Percentiles rank a stretch among this genome's conserved stretches.
Evolutionary conservation across 2,797 vertebrate species (phyloP).

Genomic region (Rhincodon typus): DNA sequence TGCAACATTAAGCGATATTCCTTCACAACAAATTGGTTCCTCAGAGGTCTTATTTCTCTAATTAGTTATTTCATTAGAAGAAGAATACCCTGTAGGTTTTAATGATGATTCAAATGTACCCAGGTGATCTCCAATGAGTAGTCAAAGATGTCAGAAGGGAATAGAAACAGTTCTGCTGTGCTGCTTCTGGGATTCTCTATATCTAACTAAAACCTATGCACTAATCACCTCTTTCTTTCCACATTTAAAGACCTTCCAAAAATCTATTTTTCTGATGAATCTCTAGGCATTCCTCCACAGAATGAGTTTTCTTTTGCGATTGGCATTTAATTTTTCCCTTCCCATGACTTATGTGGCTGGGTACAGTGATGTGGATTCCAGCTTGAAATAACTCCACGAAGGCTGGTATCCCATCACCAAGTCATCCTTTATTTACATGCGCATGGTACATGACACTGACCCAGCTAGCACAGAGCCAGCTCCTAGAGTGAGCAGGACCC

Average conservation of each 20-base stretch:
- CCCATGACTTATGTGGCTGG: too few species aligned
- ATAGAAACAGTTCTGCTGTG: background rate
- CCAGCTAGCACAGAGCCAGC: too few species aligned
- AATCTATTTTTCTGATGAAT: background rate
- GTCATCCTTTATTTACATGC: too few species aligned
- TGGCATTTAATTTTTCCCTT: background rate
- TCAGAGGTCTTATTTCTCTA: background rate
- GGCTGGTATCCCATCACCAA: too few species aligned
- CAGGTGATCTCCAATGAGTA: background rate
- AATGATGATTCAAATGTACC: slow-evolving; percentile 4
- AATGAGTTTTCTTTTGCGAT: background rate
- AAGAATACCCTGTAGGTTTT: background rate
- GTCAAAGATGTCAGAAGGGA: background rate
- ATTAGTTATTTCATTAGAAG: background rate
- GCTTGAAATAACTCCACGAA: background rate
- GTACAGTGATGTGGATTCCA: background rate
- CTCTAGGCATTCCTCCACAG: background rate
- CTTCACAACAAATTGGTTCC: background rate
- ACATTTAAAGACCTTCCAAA: background rate
- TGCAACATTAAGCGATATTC: background rate
- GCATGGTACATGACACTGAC: too few species aligned
- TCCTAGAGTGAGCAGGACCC: too few species aligned
- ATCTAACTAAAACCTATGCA: background rate
- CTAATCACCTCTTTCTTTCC: background rate
- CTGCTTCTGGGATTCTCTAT: background rate